Base-by-base conservation (phyloP, 2,113 vertebrate species). In the Nothoprocta perdicaria region DNA sequence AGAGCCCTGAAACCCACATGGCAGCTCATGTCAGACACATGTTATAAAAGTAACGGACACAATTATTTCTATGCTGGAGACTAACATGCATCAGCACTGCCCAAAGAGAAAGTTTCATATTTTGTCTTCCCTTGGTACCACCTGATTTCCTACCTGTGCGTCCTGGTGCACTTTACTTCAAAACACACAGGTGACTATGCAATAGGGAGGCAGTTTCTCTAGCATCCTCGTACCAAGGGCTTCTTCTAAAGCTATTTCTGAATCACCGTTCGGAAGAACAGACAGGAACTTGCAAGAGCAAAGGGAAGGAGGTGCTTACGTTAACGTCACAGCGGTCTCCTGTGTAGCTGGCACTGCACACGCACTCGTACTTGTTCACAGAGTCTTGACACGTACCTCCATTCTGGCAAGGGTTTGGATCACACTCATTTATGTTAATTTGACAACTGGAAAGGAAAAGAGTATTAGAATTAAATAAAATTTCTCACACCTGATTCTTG, bases 391-490 rank as follows among this genome's bases (percentile, higher is more conserved):
- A 99, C 23, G 98, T 98, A 58, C 98, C 99, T 18, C 98, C 99
- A 1, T 99, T 99, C 83, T 98, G 97, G 96, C 99, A 99, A 1
- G 99, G 99, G 88, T 97, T 98, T 11, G 98, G 98, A 5, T 97
- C 97, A 40, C 99, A 99, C 73, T 98, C 97, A 12, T 98, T 97
- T 67, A 98, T 88, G 38, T 98, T 98, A 40, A 97, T 95, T 95
- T 98, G 98, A 92, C 99, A 99, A 83, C 99, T 99, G 96, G 52
- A 96, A 74, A 82, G 76, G 41, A 88, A 58, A 66, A 94, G 63
- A 48, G 60, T 6, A 7, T 76, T 38, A 61, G 69, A 53, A 81
- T 65, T 78, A 65, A 45, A 67, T 14, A 7, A 68, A 35, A 41
- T 45, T 35, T 40, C 65, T 68, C 68, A 45, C 3, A 0, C 4